phyloP scores from a whole-genome alignment of 2,888 invertebrate species.

The Pandemis heparana region DNA sequence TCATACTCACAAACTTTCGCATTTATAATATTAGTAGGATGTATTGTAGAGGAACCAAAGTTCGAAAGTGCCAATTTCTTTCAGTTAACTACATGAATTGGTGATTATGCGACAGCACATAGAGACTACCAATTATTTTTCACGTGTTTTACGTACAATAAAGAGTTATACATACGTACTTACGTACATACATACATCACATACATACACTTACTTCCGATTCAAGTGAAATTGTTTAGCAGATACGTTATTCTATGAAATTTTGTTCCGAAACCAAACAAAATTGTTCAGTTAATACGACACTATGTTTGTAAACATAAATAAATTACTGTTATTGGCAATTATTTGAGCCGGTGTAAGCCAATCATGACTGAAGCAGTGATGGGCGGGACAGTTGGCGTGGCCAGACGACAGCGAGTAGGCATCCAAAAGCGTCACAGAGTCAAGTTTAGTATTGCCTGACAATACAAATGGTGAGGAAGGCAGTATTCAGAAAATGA shows the following conservation, averaged over 20 bases:
- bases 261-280: background rate
- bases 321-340: conserved; percentile 3
- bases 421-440: background rate
- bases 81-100: too few relatives aligned
- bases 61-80: too few relatives aligned
- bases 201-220: too few relatives aligned
- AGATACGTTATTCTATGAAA: background rate
- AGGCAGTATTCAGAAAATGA: background rate
- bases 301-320: background rate
- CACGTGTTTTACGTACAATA: too few relatives aligned
- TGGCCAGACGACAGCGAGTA: background rate
- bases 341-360: conserved; percentile 5
- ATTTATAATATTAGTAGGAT: too few relatives aligned
- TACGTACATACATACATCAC: too few relatives aligned
- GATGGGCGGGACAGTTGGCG: conserved; percentile 9
- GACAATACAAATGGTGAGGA: background rate
- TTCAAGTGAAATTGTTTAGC: background rate
- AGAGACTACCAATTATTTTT: too few relatives aligned
- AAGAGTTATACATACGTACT: too few relatives aligned
- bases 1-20: too few relatives aligned
- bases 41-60: too few relatives aligned
- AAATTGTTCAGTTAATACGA: background rate
- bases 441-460: background rate
- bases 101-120: too few relatives aligned
- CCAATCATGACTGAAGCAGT: conserved; percentile 1